A percentile compares a stretch with the other conserved stretches of the same genome.
These are phyloP conservation scores for Cichladusa arquata DNA, from an alignment of 2,113 vertebrate genomes.

Conservation along the genomic window DNA sequence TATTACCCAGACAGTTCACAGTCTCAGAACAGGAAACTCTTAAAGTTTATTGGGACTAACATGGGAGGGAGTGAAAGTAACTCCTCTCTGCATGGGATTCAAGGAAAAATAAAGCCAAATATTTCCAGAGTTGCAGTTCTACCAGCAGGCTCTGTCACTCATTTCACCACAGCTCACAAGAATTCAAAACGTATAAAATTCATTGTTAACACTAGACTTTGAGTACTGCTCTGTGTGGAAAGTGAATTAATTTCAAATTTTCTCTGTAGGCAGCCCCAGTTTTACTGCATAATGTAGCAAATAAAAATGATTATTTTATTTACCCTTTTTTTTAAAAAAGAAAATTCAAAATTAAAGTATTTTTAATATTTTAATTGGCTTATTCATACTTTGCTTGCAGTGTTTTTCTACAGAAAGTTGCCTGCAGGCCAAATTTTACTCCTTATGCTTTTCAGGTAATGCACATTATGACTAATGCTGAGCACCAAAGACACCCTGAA, in stretches of 20 bases:
- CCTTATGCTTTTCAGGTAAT: neutral
- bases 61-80: neutral
- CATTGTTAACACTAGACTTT: neutral
- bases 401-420: neutral
- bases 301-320: neutral
- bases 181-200: neutral
- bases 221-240: neutral
- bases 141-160: neutral
- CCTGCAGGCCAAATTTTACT: neutral
- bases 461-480: neutral
- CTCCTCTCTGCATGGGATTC: neutral
- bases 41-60: neutral
- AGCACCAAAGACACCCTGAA: neutral
- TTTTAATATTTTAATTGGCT: neutral
- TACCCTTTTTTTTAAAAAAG: neutral
- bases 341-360: neutral
- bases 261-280: neutral
- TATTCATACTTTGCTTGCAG: neutral
- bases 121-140: neutral
- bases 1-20: neutral
- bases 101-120: neutral
- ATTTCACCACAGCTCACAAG: neutral
- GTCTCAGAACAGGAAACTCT: neutral
- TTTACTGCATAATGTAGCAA: neutral
- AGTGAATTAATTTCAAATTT: neutral